A percentile compares a stretch with the other conserved stretches of the same genome.
phyloP scores from a whole-genome alignment of 2,888 invertebrate genomes.

The Dastarcus helophoroides region DNA sequence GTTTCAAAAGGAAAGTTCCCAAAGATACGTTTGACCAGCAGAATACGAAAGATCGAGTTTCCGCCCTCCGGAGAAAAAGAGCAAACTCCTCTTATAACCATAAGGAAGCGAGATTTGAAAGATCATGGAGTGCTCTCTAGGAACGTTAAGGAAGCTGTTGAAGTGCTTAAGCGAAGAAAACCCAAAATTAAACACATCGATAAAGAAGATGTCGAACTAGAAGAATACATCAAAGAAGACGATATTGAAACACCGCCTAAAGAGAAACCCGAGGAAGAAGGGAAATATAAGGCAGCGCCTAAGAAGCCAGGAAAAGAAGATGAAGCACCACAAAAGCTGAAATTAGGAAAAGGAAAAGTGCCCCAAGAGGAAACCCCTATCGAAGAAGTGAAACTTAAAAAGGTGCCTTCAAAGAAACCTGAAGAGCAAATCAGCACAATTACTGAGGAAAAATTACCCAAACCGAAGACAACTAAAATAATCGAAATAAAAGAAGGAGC shows the following conservation, averaged over 20 bases:
- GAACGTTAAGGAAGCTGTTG: conserved; percentile 39
- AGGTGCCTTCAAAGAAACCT: conserved; percentile 31
- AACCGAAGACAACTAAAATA: conserved; percentile 18
- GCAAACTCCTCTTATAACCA: conserved; percentile 28
- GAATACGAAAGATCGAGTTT: conserved; percentile 47
- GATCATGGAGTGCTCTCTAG: conserved; percentile 38
- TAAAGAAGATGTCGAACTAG: conserved; percentile 34
- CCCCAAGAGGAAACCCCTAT: conserved; percentile 27
- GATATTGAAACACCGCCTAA: conserved; percentile 24
- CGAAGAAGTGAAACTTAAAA: conserved; percentile 31
- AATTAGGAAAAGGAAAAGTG: conserved; percentile 32
- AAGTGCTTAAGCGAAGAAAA: conserved; percentile 28
- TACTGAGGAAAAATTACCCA: conserved; percentile 25
- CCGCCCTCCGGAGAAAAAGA: conserved; percentile 30
- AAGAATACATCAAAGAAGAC: conserved; percentile 33
- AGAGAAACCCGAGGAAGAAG: conserved; percentile 20
- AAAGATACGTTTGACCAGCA: conserved; percentile 58
- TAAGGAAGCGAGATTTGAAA: conserved; percentile 30
- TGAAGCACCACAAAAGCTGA: conserved; percentile 20
- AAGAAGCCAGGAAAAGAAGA: conserved; percentile 21
- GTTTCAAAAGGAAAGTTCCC: conserved; percentile 39
- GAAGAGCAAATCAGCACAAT: conserved; percentile 25
- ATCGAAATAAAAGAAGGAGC: conserved; percentile 24
- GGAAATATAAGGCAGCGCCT: conserved; percentile 20
- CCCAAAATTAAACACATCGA: conserved; percentile 33